phyloP scores from a whole-genome alignment of 2,113 vertebrate species.

The Hippoglossus stenolepis region DNA sequence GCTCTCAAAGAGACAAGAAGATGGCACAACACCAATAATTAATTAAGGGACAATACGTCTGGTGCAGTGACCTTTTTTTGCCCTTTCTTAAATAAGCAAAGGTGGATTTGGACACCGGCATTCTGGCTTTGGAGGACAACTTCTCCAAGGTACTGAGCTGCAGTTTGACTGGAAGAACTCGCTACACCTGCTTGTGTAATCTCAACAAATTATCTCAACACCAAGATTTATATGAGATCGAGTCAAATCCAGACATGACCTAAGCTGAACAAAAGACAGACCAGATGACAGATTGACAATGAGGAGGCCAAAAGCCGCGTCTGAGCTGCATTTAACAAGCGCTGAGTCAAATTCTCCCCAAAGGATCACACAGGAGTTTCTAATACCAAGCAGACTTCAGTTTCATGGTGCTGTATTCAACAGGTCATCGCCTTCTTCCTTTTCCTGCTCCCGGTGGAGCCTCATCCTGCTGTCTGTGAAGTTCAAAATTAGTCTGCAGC shows the following conservation, averaged over 20 bases:
- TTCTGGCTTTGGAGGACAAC: not conserved
- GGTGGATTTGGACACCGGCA: too few species aligned
- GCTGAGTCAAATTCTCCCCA: conserved; percentile 37
- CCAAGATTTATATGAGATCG: conserved; percentile 28
- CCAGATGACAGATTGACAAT: not conserved
- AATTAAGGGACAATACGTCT: not conserved
- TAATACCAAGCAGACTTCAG: conserved; percentile 9
- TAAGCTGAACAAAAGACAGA: conserved; percentile 9
- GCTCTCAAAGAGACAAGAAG: too few species aligned
- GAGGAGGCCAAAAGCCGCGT: conserved; percentile 2
- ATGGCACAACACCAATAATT: too few species aligned
- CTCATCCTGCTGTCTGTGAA: conserved; percentile 54
- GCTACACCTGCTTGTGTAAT: not conserved
- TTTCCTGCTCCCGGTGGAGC: conserved; percentile 17
- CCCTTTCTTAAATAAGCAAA: too few species aligned
- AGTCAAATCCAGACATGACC: conserved; percentile 60
- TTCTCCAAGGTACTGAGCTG: not conserved
- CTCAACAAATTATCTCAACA: conserved; percentile 7
- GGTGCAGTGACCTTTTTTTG: not conserved
- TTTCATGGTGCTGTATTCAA: conserved; percentile 10
- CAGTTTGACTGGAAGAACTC: not conserved
- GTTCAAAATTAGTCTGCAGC: conserved; percentile 37
- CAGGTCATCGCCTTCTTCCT: conserved; percentile 8
- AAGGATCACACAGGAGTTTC: conserved; percentile 3
- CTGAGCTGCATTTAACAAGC: conserved; percentile 21